Base-by-base conservation (phyloP, 2,888 invertebrate species). In the Incurvaria masculella region DNA sequence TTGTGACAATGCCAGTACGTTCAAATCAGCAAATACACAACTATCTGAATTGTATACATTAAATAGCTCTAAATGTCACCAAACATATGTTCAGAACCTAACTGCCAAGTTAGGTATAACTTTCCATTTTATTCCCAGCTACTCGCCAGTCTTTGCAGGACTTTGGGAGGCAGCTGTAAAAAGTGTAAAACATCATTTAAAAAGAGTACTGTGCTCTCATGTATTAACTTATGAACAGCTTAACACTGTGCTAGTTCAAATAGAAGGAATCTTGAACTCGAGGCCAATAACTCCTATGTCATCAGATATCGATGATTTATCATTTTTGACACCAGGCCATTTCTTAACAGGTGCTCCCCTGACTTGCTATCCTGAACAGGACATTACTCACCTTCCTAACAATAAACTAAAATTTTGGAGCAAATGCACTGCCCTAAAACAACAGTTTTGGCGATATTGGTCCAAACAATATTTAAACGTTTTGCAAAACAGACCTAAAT, bases 241-340 rank as follows among this genome's bases (percentile, higher is more conserved):
- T 11, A 39, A 50, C 14, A 43, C 50, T 1, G 44, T 48, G 2
- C 18, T 45, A 3, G 26, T 46, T 10, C 42, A 50, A 27, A 43
- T 50, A 16, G 50, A 50, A 33, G 45, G 43, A 16, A 20, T 50
- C 8, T 14, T 50, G 4, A 50, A 50, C 23, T 50, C 50, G 6
- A 18, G 50, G 3, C 45, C 50, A 2, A 5, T 50, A 6, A 27
- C 45, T 8, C 42, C 23, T 2, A 11, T 50, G 11, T 27, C 45
- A 16, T 26, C 10, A 4, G 48, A 48, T 27, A 21, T 20, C 2
- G 5, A 39, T 2, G 47, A 50, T 16, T 42, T 47, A 11, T 18
- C 18, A 2, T 45, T 14, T n/a, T 18, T 49, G n/a, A 47, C 49
- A 8, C 46, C 49, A 21, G 49, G 47, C 2, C 46, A 49, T 23